Conservation (phyloP, 2,113 vertebrate genomes). For the Ochotona princeps region DNA sequence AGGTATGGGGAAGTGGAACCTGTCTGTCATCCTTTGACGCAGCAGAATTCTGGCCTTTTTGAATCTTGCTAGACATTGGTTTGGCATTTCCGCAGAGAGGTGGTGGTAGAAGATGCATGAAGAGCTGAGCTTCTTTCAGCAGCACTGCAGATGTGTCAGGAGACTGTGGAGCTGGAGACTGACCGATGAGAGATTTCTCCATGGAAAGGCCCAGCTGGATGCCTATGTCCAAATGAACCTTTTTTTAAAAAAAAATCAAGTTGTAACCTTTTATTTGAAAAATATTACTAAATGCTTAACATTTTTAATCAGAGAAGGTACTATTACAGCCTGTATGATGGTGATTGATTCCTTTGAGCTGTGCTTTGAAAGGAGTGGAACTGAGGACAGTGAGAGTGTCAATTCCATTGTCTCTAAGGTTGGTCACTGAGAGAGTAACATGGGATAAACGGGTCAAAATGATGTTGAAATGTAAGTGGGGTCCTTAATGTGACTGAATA, state of each 20-base stretch:
- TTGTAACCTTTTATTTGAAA: not conserved
- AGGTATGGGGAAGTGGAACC: not conserved
- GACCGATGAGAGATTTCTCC: not conserved
- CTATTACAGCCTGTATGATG: not conserved
- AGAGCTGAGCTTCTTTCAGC: not conserved
- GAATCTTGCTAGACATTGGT: not conserved
- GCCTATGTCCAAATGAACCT: not conserved
- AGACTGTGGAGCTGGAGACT: not conserved
- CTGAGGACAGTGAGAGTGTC: not conserved
- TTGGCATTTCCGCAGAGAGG: constrained; percentile 14
- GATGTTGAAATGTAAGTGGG: not conserved
- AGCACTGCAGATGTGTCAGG: not conserved
- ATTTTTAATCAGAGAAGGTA: constrained; percentile 27
- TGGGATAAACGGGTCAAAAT: not conserved
- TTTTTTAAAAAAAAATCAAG: not conserved
- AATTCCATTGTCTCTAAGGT: not conserved
- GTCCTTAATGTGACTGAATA: constrained; percentile 17
- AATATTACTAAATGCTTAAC: not conserved
- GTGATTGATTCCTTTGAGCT: not conserved
- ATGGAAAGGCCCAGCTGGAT: not conserved
- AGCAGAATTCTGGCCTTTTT: not conserved
- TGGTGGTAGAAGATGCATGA: not conserved
- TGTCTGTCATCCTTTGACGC: not conserved
- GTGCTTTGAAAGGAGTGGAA: not conserved
- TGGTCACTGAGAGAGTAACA: constrained; percentile 23